Conservation (phyloP, 2,888 invertebrate species). For the Pterostichus niger region DNA sequence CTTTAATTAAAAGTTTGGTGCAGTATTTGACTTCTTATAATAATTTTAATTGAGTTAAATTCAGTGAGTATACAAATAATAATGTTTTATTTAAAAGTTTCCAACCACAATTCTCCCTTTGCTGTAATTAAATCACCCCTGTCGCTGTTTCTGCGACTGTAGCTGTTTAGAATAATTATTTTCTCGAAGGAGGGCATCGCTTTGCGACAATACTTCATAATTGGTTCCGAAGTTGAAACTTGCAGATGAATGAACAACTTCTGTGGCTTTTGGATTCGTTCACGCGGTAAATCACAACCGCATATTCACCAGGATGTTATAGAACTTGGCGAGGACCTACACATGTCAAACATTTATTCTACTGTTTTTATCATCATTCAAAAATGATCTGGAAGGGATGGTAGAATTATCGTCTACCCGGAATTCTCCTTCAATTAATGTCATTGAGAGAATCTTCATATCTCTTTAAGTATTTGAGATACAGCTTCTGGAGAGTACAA, state of each 20-base stretch:
- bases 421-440: too few species aligned
- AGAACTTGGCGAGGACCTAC: too few species aligned
- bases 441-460: too few species aligned
- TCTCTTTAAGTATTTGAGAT: too few species aligned
- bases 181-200: background rate
- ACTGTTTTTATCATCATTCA: too few species aligned
- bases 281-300: too few species aligned
- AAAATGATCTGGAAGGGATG: too few species aligned
- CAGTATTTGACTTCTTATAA: conserved; percentile 22
- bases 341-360: too few species aligned
- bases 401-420: too few species aligned
- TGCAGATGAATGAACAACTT: background rate
- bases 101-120: background rate
- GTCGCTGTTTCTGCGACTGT: background rate
- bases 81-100: conserved; percentile 29
- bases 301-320: too few species aligned
- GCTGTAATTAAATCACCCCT: conserved; percentile 4
- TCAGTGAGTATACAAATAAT: conserved; percentile 13
- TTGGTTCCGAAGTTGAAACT: background rate
- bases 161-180: conserved; percentile 13
- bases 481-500: too few species aligned
- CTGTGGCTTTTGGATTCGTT: too few species aligned
- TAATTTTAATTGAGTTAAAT: background rate
- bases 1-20: conserved; percentile 13
- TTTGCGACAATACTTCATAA: conserved; percentile 17